phyloP scores from a whole-genome alignment of 1,140 invertebrate species.

The Pachypeltis micranthus region DNA sequence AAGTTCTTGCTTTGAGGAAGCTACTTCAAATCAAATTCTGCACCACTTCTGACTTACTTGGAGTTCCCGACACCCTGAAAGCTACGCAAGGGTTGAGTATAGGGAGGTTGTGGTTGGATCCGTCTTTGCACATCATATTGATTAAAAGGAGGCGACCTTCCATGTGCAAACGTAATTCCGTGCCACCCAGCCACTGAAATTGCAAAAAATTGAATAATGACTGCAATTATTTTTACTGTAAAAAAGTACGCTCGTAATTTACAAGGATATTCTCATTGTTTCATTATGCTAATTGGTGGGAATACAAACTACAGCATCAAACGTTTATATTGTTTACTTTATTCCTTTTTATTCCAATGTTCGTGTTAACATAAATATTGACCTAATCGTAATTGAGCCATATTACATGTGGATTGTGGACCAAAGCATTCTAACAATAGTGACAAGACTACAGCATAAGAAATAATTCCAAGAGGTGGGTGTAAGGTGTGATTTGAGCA shows the following conservation, averaged over 20 bases:
- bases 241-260: no score
- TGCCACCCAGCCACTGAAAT: conserved; percentile 68
- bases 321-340: not conserved
- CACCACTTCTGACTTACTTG: conserved; percentile 48
- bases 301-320: no score
- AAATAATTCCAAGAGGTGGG: no score
- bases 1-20: no score
- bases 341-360: no score
- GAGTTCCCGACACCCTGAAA: conserved; percentile 68
- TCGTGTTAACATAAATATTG: no score
- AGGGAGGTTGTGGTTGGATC: conserved; percentile 28
- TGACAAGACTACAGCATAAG: no score
- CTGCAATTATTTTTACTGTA: not conserved
- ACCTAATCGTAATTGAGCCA: no score
- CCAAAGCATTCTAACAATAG: no score
- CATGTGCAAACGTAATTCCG: conserved; percentile 53
- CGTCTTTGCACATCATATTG: conserved; percentile 56
- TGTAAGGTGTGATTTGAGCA: no score
- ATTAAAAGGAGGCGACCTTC: conserved; percentile 67
- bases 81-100: conserved; percentile 69
- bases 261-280: not conserved
- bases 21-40: no score
- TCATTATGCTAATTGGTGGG: not conserved
- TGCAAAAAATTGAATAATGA: conserved; percentile 18
- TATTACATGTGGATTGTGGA: no score